A percentile compares a stretch with the other conserved stretches of the same genome.
phyloP scores from a whole-genome alignment of 2,113 vertebrate species.

The Proterorhinus semilunaris region DNA sequence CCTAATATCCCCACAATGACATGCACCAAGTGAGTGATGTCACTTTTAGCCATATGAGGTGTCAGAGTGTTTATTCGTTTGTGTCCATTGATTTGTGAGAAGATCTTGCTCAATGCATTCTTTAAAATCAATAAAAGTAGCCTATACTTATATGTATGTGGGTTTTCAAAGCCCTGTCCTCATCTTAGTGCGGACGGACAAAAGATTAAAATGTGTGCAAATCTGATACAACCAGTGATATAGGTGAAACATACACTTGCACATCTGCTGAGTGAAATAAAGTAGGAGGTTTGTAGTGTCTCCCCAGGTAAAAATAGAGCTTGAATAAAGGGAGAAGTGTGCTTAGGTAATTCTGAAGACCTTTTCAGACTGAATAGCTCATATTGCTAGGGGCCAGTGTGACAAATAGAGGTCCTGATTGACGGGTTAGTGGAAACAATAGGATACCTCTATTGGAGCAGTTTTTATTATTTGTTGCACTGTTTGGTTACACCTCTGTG shows the following conservation, averaged over 20 bases:
- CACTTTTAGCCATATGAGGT: conserved; percentile 47
- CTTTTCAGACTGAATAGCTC: conserved; percentile 54
- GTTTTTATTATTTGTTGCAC: conserved; percentile 28
- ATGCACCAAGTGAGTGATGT: conserved; percentile 46
- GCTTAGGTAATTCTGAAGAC: conserved; percentile 61
- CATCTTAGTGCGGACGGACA: conserved; percentile 33
- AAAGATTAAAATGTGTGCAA: conserved; percentile 45
- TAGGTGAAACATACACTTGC: conserved; percentile 42
- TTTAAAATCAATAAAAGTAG: background rate
- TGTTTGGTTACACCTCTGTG: background rate
- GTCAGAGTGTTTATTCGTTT: conserved; percentile 13
- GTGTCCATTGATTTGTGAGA: conserved; percentile 1
- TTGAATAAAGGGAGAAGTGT: conserved; percentile 41
- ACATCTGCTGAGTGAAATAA: conserved; percentile 53
- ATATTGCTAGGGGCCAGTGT: conserved; percentile 55
- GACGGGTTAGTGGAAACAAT: conserved; percentile 19
- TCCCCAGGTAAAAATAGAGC: conserved; percentile 67
- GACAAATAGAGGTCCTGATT: conserved; percentile 29
- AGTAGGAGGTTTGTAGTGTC: conserved; percentile 64
- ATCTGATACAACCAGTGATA: conserved; percentile 52
- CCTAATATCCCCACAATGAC: conserved; percentile 12
- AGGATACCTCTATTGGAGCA: conserved; percentile 2
- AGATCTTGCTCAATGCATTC: background rate
- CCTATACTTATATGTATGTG: background rate
- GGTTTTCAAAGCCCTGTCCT: conserved; percentile 19